Conservation (phyloP, 2,888 invertebrate genomes). For the Mesoligia furuncula region DNA sequence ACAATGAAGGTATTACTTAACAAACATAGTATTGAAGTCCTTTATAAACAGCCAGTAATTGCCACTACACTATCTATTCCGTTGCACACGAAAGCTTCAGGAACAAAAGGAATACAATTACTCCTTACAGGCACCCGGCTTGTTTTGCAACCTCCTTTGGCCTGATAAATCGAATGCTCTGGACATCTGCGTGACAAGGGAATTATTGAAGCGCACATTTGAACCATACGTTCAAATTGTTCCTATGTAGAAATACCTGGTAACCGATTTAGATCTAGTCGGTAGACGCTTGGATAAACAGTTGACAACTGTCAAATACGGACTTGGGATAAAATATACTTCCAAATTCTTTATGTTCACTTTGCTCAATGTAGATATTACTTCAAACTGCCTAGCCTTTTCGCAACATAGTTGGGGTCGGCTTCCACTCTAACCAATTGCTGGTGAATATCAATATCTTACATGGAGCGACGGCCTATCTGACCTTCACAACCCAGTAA, state of each 20-base stretch:
- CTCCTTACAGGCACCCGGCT: conserved; percentile 9
- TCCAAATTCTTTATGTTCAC: neutral
- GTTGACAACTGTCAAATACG: conserved; percentile 37
- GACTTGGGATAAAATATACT: neutral
- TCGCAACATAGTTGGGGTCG: neutral
- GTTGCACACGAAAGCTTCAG: conserved; percentile 27
- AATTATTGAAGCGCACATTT: conserved; percentile 58
- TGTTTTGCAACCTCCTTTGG: conserved; percentile 42
- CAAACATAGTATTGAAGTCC: neutral
- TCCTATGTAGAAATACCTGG: conserved; percentile 2
- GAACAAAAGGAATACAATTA: conserved; percentile 36
- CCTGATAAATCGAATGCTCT: conserved; percentile 57
- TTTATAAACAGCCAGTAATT: conserved; percentile 7
- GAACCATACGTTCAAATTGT: conserved; percentile 30
- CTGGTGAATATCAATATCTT: neutral
- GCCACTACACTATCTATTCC: conserved; percentile 3
- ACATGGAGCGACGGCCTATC: neutral
- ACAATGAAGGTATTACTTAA: neutral
- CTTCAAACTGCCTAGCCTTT: neutral
- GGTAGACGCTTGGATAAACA: conserved; percentile 38
- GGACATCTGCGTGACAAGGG: conserved; percentile 50
- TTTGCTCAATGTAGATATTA: neutral
- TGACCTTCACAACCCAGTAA: neutral
- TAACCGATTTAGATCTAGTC: conserved; percentile 3
- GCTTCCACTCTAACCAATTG: neutral